Base-by-base conservation (phyloP, 1,140 invertebrate genomes). In the Apis florea region DNA sequence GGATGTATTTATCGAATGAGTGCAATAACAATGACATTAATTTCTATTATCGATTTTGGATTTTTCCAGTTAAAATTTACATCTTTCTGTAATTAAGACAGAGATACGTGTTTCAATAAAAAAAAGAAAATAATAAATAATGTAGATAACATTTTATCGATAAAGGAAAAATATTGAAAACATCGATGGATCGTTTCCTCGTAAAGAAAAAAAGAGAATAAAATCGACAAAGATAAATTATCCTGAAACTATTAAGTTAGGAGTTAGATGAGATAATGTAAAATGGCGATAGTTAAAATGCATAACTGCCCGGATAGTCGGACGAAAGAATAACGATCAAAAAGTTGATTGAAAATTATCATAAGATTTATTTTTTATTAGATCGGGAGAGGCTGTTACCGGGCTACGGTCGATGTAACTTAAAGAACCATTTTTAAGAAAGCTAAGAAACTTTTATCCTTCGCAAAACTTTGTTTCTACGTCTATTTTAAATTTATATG, bases 281-380 rank as follows among this genome's bases (percentile, higher is more conserved):
- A 75, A 74, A 80, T 10, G 71, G 61, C 49, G 61, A 80, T 80
- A 80, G 79, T 67, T 79, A 58, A 80, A 80, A 67, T 58, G 71
- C 59, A 80, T 80, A 80, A 80, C 79, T 80, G 79, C 70, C 79
- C 24, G 70, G 24, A 56, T 80, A 74, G 70, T 67, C 59, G 24
- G 63, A 80, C 61, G 71, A 74, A 74, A 66, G 59, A 66, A 66
- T 13, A 73, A n/a, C 56, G 68, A 74, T 58, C 70, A 61, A n/a
- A 9, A 12, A 74, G 31, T 58, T n/a, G 79, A 80, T 74, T 74
- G 61, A 80, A 74, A 58, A 66, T 74, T 56, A 67, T 74, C 40
- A 4, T 56, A 80, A 80, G 19, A 67, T 66, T 74, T 80, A 74
- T 80, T 80, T 80, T 80, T 80, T 74, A 66, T 80, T 64, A 56